phyloP scores from a whole-genome alignment of 2,797 vertebrate genomes.

The Pangasius larnaudii region DNA sequence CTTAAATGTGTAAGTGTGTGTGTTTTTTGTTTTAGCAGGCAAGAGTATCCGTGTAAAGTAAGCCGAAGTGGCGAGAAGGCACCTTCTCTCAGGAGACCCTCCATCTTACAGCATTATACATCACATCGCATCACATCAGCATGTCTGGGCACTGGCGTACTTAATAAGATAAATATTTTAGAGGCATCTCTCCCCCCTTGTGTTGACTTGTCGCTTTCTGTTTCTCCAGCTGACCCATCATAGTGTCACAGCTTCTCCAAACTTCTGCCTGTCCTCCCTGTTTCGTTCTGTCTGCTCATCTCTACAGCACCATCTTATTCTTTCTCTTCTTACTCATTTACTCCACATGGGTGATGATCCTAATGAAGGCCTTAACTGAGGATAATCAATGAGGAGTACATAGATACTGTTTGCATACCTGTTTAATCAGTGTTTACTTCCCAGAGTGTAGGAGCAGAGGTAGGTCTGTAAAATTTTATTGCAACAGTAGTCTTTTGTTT shows the following conservation, averaged over 20 bases:
- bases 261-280: slow-evolving; percentile 18
- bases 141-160: slow-evolving; percentile 36
- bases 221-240: slow-evolving; percentile 33
- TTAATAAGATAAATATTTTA: slow-evolving; percentile 60
- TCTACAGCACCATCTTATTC: neutral
- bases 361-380: neutral
- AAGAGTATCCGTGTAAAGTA: neutral
- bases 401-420: neutral
- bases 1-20: neutral
- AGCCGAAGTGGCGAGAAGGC: neutral
- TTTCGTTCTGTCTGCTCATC: slow-evolving; percentile 12
- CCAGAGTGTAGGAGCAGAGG: neutral
- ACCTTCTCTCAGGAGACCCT: slow-evolving; percentile 26
- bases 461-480: neutral
- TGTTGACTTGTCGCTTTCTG: slow-evolving; percentile 46
- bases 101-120: slow-evolving; percentile 20
- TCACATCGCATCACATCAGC: slow-evolving; percentile 49
- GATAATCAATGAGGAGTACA: neutral
- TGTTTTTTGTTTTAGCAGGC: neutral
- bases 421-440: slow-evolving; percentile 7
- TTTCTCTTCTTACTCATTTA: neutral
- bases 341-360: neutral
- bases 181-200: slow-evolving; percentile 29
- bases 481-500: slow-evolving; percentile 43
- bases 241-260: slow-evolving; percentile 8